Evolutionary conservation across 2,888 invertebrate genomes (phyloP).

Genomic region (Nephrotoma flavescens): DNA sequence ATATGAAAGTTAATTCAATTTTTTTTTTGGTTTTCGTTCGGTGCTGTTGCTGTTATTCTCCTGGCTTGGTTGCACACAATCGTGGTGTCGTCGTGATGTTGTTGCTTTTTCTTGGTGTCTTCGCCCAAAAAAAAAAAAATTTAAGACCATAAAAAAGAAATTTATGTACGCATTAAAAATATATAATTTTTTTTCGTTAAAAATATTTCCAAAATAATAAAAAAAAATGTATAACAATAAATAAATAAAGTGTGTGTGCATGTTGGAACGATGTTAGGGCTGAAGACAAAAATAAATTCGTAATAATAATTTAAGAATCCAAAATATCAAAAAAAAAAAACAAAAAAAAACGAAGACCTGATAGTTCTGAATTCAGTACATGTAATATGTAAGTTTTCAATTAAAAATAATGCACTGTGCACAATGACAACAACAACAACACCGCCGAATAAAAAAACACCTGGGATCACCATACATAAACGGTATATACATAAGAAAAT

Average conservation of each 20-base stretch:
- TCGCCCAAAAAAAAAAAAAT: background rate
- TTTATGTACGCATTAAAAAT: constrained; percentile 3
- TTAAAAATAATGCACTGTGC: background rate
- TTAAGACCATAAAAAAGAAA: constrained; percentile 1
- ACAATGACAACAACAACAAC: background rate
- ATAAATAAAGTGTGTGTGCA: background rate
- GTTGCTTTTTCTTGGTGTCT: background rate
- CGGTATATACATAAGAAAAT: background rate
- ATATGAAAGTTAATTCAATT: background rate
- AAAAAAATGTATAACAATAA: background rate
- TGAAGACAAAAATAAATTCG: background rate
- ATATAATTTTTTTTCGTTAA: background rate
- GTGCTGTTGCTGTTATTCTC: background rate
- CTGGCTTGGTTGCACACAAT: background rate
- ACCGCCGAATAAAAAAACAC: background rate
- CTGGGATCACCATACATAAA: background rate
- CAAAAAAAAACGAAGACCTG: background rate
- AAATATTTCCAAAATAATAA: background rate
- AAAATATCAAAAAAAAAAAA: background rate
- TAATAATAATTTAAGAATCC: background rate
- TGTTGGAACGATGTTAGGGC: background rate
- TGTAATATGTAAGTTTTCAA: background rate
- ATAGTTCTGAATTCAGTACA: background rate
- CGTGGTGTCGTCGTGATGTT: background rate
- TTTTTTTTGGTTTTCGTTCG: background rate